phyloP scores from a whole-genome alignment of 2,888 invertebrate species.

The Ennomos erosarius region DNA sequence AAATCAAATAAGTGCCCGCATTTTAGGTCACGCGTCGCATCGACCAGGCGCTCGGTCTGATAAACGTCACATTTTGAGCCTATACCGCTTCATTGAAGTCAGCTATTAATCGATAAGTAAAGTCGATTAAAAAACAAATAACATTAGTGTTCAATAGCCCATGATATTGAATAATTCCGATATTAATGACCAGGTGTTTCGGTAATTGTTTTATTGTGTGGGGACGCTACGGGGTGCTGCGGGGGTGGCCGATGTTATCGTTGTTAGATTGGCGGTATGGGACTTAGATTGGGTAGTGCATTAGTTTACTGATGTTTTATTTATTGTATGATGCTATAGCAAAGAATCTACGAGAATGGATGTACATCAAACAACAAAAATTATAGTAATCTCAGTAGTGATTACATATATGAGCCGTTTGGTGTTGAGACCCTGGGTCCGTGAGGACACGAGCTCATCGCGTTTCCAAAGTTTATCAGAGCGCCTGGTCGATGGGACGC shows the following conservation, averaged over 20 bases:
- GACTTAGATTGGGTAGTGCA: slow-evolving; percentile 5
- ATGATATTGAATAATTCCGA: slow-evolving; percentile 51
- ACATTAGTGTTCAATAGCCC: slow-evolving; percentile 45
- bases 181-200: slow-evolving; percentile 36
- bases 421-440: too few relatives aligned
- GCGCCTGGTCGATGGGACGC: too few relatives aligned
- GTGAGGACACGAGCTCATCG: too few relatives aligned
- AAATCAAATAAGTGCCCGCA: too few relatives aligned
- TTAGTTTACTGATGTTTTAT: background rate
- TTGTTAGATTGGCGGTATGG: slow-evolving; percentile 17
- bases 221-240: slow-evolving; percentile 7
- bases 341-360: background rate
- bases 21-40: too few relatives aligned
- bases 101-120: slow-evolving; percentile 6
- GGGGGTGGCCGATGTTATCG: slow-evolving; percentile 36
- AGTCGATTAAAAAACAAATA: slow-evolving; percentile 24
- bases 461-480: too few relatives aligned
- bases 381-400: too few relatives aligned
- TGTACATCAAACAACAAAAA: too few relatives aligned
- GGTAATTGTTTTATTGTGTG: slow-evolving; percentile 34
- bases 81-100: too few relatives aligned
- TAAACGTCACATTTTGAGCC: too few relatives aligned
- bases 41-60: too few relatives aligned
- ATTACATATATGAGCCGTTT: too few relatives aligned
- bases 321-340: slow-evolving; percentile 1